These are phyloP conservation scores for Heliothis peltigera DNA, from an alignment of 2,888 invertebrate species.

Conservation along the genomic window DNA sequence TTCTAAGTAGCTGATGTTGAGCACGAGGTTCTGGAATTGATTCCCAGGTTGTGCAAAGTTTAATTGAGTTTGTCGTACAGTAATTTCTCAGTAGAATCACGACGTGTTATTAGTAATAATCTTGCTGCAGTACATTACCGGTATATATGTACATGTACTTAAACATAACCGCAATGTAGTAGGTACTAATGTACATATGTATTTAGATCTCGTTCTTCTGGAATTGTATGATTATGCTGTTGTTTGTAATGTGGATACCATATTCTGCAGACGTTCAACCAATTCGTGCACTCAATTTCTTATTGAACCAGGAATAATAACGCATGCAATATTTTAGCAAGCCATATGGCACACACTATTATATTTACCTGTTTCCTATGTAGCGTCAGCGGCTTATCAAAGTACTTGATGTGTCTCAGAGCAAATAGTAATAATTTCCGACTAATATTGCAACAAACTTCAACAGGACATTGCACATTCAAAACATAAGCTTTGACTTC, in stretches of 20 bases:
- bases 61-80: neutral
- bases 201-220: no score
- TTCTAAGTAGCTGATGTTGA: no score
- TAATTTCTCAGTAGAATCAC: neutral
- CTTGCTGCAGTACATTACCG: neutral
- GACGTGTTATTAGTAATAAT: neutral
- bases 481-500: constrained; percentile 6
- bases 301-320: neutral
- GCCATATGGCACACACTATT: neutral
- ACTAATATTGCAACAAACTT: constrained; percentile 9
- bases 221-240: no score
- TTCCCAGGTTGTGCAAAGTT: neutral
- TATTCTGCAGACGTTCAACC: no score
- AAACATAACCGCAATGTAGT: no score
- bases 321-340: neutral
- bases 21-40: neutral
- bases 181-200: no score
- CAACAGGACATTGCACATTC: constrained; percentile 12
- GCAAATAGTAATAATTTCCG: neutral
- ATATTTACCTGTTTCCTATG: neutral
- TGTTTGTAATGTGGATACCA: no score
- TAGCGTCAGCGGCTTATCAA: constrained; percentile 1
- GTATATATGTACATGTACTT: no score
- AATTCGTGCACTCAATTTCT: neutral
- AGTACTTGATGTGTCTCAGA: neutral